Conservation (phyloP, 2,113 vertebrate genomes). For the Oncorhynchus mykiss region DNA sequence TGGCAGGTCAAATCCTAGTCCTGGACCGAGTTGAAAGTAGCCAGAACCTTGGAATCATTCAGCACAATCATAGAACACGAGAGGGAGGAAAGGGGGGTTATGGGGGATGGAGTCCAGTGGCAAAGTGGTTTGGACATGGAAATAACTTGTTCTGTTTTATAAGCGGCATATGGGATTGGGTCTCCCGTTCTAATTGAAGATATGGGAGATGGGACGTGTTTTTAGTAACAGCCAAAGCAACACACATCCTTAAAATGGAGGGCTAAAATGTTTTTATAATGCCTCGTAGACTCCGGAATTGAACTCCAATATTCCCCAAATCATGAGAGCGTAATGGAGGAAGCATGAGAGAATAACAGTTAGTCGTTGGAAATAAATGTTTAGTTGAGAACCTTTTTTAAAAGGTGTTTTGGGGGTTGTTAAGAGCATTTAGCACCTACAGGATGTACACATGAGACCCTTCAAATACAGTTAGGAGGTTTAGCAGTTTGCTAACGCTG, state of each 20-base stretch:
- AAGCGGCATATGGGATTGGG: background rate
- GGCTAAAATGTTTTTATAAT: background rate
- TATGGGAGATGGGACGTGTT: background rate
- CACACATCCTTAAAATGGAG: background rate
- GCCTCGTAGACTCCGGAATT: background rate
- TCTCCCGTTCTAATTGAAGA: background rate
- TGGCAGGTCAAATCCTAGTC: background rate
- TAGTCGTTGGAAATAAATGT: background rate
- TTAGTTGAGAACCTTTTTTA: background rate
- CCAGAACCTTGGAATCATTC: slow-evolving; percentile 50
- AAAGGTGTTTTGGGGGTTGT: background rate
- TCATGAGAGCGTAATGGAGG: background rate
- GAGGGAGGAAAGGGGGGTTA: slow-evolving; percentile 29
- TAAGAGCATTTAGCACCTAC: too few species aligned
- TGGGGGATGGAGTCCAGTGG: slow-evolving; percentile 33
- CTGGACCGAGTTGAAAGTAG: slow-evolving; percentile 54
- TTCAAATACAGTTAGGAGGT: background rate
- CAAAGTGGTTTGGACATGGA: slow-evolving; percentile 27
- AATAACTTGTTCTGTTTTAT: slow-evolving; percentile 25
- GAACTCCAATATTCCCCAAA: background rate
- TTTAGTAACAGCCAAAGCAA: background rate
- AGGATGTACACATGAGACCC: too few species aligned
- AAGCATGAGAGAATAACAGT: slow-evolving; percentile 10
- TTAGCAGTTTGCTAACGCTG: background rate
- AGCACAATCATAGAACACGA: slow-evolving; percentile 45